Evolutionary conservation across 2,888 invertebrate species (phyloP).

Genomic region (Drosophila nr. fundita): DNA sequence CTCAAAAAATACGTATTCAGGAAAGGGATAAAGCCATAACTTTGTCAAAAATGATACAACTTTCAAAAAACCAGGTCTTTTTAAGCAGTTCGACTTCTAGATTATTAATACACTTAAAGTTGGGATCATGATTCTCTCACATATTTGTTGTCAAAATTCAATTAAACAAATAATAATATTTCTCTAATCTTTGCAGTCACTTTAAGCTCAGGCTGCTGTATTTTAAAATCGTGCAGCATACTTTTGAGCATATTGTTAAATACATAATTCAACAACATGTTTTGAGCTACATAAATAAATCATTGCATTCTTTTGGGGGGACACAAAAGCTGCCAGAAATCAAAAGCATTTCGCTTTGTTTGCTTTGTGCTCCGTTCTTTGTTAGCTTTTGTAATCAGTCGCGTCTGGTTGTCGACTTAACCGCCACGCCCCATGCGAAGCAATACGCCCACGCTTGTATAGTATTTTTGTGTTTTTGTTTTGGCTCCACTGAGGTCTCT

Average conservation of each 20-base stretch:
- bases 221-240: constrained; percentile 13
- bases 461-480: constrained; percentile 75
- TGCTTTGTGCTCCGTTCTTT: constrained; percentile 45
- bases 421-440: not conserved
- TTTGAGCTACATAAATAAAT: not conserved
- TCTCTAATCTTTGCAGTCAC: no score
- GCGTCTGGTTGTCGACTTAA: not conserved
- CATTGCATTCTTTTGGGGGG: constrained; percentile 32
- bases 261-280: no score
- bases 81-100: not conserved
- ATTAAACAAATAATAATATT: not conserved
- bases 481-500: constrained; percentile 51
- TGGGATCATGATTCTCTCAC: not conserved
- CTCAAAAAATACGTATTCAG: not conserved
- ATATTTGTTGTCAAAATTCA: not conserved
- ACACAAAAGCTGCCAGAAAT: constrained; percentile 18
- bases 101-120: not conserved
- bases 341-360: constrained; percentile 17
- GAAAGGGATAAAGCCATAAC: not conserved
- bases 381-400: constrained; percentile 39
- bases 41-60: not conserved
- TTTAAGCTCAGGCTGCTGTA: not conserved
- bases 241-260: constrained; percentile 2
- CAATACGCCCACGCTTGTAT: constrained; percentile 23
- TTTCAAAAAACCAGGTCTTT: not conserved